Evolutionary conservation across 2,797 vertebrate genomes (phyloP), one percentile per base, ranked within the genome.

Genomic region (Zenarchopterus dispar): DNA sequence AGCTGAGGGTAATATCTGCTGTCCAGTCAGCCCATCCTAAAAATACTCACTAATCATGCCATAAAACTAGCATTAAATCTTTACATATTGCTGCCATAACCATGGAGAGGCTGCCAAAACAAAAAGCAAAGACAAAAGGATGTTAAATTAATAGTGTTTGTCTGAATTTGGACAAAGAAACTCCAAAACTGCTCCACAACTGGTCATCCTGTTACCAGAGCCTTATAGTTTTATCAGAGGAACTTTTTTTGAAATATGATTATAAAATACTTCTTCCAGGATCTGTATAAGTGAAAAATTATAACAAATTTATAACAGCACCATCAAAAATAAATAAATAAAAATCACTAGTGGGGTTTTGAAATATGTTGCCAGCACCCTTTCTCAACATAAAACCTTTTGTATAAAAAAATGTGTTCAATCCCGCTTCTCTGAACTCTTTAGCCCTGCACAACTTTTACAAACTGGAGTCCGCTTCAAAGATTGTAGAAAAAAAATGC

Each of bases 1-100:
- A 66, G 49, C 39, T 52, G 19, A 58, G 39, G 64, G 63, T 61
- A 36, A 70, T 74, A 52, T 65, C 62, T 49, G 66, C 23, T 24
- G 53, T 33, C 74, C 70, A 71, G 59, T 62, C 45, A 42, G 43
- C 57, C 59, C 45, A 31, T 44, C 51, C 55, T 51, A 52, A 11
- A 2, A 33, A 22, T 56, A 43, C 33, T 50, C 58, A 70, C 59
- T 41, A 62, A 50, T 73, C 75, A 62, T 19, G 8, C 17, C 47
- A 16, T n/a, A 19, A 51, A 51, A 51, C 54, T 36, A 41, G 45
- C 63, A 50, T 46, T 9, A 46, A 46, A 13, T 46, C 45, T 5
- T 24, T 39, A 51, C 54, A 57, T 28, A 66, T 15, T 23, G 21
- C 19, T 59, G 46, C 56, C 49, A 75, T 74, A 54, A 44, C 22